Base-by-base conservation (phyloP, 1,140 invertebrate genomes). In the Cyclina sinensis region DNA sequence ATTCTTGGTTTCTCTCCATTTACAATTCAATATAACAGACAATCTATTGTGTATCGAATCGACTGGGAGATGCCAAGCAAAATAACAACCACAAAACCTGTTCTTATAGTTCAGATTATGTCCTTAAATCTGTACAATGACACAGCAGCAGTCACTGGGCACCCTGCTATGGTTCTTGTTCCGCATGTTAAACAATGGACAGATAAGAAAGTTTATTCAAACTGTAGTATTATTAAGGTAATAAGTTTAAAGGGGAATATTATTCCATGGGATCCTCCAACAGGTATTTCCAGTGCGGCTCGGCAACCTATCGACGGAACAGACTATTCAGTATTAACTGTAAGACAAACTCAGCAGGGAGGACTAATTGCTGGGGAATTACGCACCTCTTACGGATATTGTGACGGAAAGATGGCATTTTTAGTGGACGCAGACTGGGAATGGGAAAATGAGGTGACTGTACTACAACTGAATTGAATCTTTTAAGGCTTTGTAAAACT, bases 1-100 rank as follows among this genome's bases (percentile, higher is more conserved):
- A 83, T 88, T 21, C 35, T 65, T 18, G 79, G 86, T 46, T 88
- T 59, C 30, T 83, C 79, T 12, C 48, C 86, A 16, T 82, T 88
- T 43, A 37, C 57, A 21, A 88, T 88, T 24, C 57, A 62, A 14
- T 32, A 46, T 2, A 39, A 16, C 0, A 68, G 78, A 24, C 14
- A 57, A 11, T 68, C 35, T 7, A 39, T 76, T 4, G 79, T 59
- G 68, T 16, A 14, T 21, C 43, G 86, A 32, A 57, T 88, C n/a
- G 86, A 88, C 32, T 59, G 54, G 65, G 37, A 68, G 0, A 76
- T 83, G 79, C 35, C 30, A n/a, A 57, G 43, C 21, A 30, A 5
- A 3, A 48, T 88, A 18, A 4, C 21, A 11, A 43, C 86, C 4
- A 35, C 59, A 62, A 39, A 81, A 14, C 86, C 86, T 3, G 37